Percentiles rank a stretch among this genome's conserved stretches.
phyloP scores from a whole-genome alignment of 2,888 invertebrate genomes.

The Nebria salina region DNA sequence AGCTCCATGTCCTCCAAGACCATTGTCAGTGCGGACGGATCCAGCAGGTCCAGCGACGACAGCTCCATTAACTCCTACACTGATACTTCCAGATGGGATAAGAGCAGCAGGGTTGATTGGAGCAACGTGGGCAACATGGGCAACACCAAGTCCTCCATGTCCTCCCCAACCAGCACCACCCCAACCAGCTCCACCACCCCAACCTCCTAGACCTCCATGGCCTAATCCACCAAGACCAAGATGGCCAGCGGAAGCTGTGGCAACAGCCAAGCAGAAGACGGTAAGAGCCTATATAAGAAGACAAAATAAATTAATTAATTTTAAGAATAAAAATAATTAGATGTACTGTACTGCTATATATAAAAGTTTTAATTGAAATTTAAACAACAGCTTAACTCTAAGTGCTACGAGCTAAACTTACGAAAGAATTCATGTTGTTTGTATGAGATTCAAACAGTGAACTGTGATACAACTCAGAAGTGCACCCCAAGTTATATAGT shows the following conservation, averaged over 20 bases:
- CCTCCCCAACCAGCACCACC: slow-evolving; percentile 19
- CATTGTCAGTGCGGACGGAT: slow-evolving; percentile 21
- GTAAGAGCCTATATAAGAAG: background rate
- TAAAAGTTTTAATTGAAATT: no score
- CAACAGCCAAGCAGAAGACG: slow-evolving; percentile 25
- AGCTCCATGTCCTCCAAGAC: slow-evolving; percentile 33
- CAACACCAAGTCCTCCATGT: slow-evolving; percentile 24
- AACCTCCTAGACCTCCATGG: slow-evolving; percentile 13
- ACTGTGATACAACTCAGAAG: background rate
- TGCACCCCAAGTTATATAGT: slow-evolving; percentile 47
- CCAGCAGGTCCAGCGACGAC: slow-evolving; percentile 28
- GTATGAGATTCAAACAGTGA: background rate
- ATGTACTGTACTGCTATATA: no score
- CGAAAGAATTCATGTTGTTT: slow-evolving; percentile 18
- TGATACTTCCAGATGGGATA: slow-evolving; percentile 48
- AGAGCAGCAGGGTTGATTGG: slow-evolving; percentile 16
- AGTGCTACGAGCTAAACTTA: slow-evolving; percentile 2
- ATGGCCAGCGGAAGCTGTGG: slow-evolving; percentile 22
- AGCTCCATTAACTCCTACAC: slow-evolving; percentile 46
- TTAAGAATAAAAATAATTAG: background rate
- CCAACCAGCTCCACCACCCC: slow-evolving; percentile 10
- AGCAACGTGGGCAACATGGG: slow-evolving; percentile 14
- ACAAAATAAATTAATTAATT: background rate
- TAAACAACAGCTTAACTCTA: background rate
- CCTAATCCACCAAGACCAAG: slow-evolving; percentile 7